phyloP scores from a whole-genome alignment of 2,888 invertebrate species.

The Coenonympha arcania region DNA sequence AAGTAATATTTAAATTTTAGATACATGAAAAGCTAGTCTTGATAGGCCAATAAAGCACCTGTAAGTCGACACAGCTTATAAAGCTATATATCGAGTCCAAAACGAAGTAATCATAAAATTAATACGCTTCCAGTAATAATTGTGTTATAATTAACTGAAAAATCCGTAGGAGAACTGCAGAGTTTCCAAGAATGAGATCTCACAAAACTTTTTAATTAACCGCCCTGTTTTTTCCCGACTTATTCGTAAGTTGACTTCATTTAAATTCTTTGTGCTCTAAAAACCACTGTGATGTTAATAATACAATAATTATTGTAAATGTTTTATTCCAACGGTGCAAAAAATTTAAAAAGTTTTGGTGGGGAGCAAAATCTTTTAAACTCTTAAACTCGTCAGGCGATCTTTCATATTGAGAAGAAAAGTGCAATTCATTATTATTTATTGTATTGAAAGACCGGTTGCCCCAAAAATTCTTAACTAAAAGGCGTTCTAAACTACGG shows the following conservation, averaged over 20 bases:
- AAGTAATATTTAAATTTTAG: no score
- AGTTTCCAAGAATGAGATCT: constrained; percentile 11
- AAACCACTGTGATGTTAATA: constrained; percentile 5
- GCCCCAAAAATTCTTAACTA: neutral
- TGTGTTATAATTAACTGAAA: constrained; percentile 7
- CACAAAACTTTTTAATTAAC: constrained; percentile 12
- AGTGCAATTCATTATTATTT: no score
- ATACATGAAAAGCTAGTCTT: no score
- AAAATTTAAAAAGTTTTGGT: neutral
- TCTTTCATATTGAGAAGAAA: no score
- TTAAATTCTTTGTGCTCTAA: constrained; percentile 7
- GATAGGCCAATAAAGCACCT: no score
- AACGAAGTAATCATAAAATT: no score
- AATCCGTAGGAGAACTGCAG: neutral
- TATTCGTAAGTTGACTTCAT: constrained; percentile 8
- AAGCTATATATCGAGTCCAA: no score
- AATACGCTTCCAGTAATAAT: constrained; percentile 1
- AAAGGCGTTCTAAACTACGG: neutral
- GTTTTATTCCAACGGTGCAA: neutral
- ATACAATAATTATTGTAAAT: neutral
- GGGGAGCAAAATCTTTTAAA: neutral
- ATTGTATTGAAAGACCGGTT: neutral
- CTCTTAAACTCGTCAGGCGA: neutral
- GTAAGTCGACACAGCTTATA: no score
- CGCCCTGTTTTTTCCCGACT: constrained; percentile 4